Percentiles rank a stretch among this genome's conserved stretches.
phyloP scores from a whole-genome alignment of 2,113 vertebrate species.

The Rhipidura dahli region DNA sequence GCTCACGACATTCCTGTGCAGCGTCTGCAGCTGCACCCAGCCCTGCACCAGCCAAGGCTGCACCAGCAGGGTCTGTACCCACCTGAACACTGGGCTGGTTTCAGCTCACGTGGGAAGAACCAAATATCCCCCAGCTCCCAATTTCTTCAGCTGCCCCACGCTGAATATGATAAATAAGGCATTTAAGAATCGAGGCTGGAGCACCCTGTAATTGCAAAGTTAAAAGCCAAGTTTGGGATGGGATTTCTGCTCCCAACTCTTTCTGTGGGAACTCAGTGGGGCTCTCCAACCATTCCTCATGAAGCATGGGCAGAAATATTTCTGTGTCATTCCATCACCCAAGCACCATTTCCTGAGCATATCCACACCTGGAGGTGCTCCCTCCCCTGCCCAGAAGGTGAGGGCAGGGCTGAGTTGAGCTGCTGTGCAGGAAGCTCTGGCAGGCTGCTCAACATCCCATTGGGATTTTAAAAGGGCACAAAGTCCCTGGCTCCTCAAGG shows the following conservation, averaged over 20 bases:
- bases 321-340: neutral
- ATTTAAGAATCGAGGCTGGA: neutral
- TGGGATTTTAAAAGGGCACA: neutral
- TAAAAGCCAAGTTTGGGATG: neutral
- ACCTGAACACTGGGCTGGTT: neutral
- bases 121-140: neutral
- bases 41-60: too few relatives aligned
- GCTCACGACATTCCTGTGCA: neutral
- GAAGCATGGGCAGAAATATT: neutral
- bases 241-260: neutral
- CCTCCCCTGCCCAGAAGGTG: neutral
- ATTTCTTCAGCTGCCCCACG: neutral
- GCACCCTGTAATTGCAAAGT: neutral
- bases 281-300: neutral
- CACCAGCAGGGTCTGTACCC: neutral
- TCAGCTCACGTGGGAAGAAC: neutral
- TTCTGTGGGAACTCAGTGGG: accelerated
- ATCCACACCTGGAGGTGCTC: neutral
- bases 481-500: neutral
- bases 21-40: neutral
- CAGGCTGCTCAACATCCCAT: neutral
- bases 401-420: neutral
- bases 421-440: neutral
- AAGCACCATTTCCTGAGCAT: neutral
- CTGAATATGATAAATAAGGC: accelerated